phyloP scores from a whole-genome alignment of 2,113 vertebrate species.

The Dicentrarchus labrax region DNA sequence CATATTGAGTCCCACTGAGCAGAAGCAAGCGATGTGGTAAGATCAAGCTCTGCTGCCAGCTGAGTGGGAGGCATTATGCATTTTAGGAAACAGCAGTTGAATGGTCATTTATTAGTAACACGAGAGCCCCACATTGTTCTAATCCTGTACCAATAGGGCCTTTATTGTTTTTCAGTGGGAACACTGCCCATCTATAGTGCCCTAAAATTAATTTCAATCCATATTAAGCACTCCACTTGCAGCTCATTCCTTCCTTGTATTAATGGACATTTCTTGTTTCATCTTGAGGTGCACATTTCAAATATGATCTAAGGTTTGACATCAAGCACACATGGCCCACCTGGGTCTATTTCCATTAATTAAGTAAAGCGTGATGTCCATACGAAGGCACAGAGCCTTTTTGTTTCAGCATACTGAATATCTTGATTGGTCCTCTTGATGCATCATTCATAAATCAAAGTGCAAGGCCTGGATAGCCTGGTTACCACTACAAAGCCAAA shows the following conservation, averaged over 20 bases:
- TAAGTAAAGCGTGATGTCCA: slow-evolving; percentile 45
- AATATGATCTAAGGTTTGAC: slow-evolving; percentile 44
- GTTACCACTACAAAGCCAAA: slow-evolving; percentile 70
- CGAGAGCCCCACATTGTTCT: slow-evolving; percentile 39
- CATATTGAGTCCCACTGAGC: slow-evolving; percentile 22
- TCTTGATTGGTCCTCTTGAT: slow-evolving; percentile 64
- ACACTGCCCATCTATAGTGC: background rate
- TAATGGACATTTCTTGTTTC: slow-evolving; percentile 37
- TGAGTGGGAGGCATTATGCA: slow-evolving; percentile 50
- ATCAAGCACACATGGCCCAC: slow-evolving; percentile 32
- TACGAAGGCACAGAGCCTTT: slow-evolving; percentile 40
- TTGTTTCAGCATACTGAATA: slow-evolving; percentile 46
- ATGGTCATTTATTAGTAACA: slow-evolving; percentile 56
- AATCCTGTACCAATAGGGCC: slow-evolving; percentile 32
- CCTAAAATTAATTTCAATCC: slow-evolving; percentile 2
- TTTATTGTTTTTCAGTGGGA: slow-evolving; percentile 31
- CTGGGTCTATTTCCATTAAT: slow-evolving; percentile 62
- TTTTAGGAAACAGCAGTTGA: slow-evolving; percentile 52
- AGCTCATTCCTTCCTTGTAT: background rate
- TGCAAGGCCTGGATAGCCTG: slow-evolving; percentile 47
- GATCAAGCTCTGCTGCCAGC: slow-evolving; percentile 45
- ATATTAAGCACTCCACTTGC: background rate
- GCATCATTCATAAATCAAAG: slow-evolving; percentile 75
- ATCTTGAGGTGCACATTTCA: slow-evolving; percentile 33
- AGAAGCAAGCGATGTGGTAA: slow-evolving; percentile 8